Conservation (phyloP, 1,140 invertebrate genomes). For the Elymnias hypermnestra region DNA sequence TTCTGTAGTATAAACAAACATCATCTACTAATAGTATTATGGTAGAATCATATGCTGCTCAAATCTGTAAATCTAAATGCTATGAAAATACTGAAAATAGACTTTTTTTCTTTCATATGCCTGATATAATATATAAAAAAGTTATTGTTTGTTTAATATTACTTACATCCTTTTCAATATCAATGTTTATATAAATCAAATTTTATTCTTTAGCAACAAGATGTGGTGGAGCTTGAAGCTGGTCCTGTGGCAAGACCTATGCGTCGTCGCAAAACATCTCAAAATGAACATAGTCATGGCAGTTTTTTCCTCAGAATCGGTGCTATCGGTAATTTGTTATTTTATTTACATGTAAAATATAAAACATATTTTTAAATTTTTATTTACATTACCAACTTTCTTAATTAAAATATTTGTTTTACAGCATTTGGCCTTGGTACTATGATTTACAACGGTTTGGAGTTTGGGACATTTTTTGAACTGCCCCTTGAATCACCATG, state of each 20-base stretch:
- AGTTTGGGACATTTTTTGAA: conserved; percentile 96
- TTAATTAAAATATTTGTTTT: conserved; percentile 24
- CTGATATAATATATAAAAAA: background rate
- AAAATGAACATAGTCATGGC: conserved; percentile 94
- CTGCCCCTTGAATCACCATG: conserved; percentile 91
- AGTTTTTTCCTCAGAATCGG: conserved; percentile 97
- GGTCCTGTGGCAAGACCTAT: conserved; percentile 80
- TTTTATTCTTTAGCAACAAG: conserved; percentile 55
- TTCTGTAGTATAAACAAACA: too few species aligned
- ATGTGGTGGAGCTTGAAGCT: conserved; percentile 82
- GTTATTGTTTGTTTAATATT: background rate
- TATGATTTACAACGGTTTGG: conserved; percentile 97
- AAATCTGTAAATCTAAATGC: too few species aligned
- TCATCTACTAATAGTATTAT: too few species aligned
- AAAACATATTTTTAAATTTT: background rate
- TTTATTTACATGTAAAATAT: background rate
- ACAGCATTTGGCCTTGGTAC: conserved; percentile 96
- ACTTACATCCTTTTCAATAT: too few species aligned
- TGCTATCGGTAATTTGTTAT: conserved; percentile 85
- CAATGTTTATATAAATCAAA: too few species aligned
- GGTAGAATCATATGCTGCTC: too few species aligned
- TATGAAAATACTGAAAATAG: too few species aligned
- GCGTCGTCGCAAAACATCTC: conserved; percentile 92
- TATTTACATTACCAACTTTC: background rate
- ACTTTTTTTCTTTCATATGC: too few species aligned